These are phyloP conservation scores for Echinarachnius parma DNA, from an alignment of 53 echinoderm and acorn worm genomes.

Conservation along the genomic window DNA sequence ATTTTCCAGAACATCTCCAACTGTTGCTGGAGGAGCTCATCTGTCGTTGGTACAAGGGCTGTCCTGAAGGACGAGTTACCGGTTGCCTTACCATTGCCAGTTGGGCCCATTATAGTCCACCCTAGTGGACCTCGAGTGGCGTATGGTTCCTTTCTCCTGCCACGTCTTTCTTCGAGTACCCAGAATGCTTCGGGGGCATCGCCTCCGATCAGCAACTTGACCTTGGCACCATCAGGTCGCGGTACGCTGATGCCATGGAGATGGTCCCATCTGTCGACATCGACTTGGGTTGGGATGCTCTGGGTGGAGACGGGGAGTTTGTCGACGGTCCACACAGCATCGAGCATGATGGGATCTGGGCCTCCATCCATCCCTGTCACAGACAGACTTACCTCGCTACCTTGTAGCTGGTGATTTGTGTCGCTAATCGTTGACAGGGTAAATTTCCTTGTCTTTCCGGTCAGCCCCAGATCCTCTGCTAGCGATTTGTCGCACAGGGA, in stretches of 20 bases:
- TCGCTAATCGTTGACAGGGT: constrained; percentile 47
- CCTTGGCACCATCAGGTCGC: background rate
- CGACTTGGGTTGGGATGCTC: constrained; percentile 36
- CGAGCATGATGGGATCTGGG: constrained; percentile 35
- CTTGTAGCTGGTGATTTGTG: background rate
- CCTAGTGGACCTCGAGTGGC: constrained; percentile 44
- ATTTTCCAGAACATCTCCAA: constrained; percentile 28
- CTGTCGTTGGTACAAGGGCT: background rate
- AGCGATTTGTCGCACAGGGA: constrained; percentile 57
- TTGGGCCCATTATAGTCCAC: constrained; percentile 38
- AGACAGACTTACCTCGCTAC: constrained; percentile 41
- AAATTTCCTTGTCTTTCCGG: constrained; percentile 27
- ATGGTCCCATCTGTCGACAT: constrained; percentile 36
- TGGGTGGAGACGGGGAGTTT: constrained; percentile 36
- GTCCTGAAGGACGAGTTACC: background rate
- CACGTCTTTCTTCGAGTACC: constrained; percentile 49
- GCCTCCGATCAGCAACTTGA: constrained; percentile 44
- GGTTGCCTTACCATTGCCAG: background rate
- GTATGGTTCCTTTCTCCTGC: constrained; percentile 55
- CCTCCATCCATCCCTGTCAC: constrained; percentile 21
- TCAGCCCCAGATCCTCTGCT: constrained; percentile 46
- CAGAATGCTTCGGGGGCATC: constrained; percentile 50
- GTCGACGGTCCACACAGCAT: constrained; percentile 55
- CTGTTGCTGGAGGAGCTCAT: constrained; percentile 26
- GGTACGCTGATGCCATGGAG: constrained; percentile 38